phyloP scores from a whole-genome alignment of 2,888 invertebrate genomes.

The Epistrophe grossulariae region DNA sequence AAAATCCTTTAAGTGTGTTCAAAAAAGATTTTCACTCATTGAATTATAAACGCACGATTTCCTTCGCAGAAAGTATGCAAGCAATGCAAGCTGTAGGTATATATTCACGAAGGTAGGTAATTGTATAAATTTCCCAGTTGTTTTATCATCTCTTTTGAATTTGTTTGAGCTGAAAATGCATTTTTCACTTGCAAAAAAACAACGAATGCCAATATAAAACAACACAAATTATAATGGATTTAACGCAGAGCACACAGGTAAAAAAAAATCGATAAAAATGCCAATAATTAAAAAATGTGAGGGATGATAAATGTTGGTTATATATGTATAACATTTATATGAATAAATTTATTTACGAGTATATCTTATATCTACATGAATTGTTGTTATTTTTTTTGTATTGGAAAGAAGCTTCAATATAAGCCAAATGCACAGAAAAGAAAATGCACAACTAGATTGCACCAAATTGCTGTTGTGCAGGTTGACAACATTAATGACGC shows the following conservation, averaged over 20 bases:
- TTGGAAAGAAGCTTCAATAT: neutral
- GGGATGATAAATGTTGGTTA: neutral
- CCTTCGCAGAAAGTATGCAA: constrained; percentile 3
- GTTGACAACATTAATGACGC: too few species aligned
- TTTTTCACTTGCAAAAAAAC: constrained; percentile 4
- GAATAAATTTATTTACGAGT: neutral
- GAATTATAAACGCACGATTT: constrained; percentile 23
- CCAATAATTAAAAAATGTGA: constrained; percentile 9
- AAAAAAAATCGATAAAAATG: constrained; percentile 7
- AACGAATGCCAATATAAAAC: neutral
- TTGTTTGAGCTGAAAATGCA: constrained; percentile 12
- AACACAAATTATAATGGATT: constrained; percentile 2
- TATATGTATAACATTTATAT: neutral
- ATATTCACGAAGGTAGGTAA: neutral
- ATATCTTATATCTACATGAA: neutral
- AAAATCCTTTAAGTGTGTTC: neutral
- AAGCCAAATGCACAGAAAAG: too few species aligned
- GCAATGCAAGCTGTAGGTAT: neutral
- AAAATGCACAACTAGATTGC: too few species aligned
- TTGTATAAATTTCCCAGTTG: constrained; percentile 12
- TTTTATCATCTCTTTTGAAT: neutral
- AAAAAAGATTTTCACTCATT: constrained; percentile 16
- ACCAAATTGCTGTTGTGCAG: too few species aligned
- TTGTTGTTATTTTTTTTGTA: neutral
- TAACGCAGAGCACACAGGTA: constrained; percentile 2